Base-by-base conservation (phyloP, 2,888 invertebrate species). In the Exephanes ischioxanthus region DNA sequence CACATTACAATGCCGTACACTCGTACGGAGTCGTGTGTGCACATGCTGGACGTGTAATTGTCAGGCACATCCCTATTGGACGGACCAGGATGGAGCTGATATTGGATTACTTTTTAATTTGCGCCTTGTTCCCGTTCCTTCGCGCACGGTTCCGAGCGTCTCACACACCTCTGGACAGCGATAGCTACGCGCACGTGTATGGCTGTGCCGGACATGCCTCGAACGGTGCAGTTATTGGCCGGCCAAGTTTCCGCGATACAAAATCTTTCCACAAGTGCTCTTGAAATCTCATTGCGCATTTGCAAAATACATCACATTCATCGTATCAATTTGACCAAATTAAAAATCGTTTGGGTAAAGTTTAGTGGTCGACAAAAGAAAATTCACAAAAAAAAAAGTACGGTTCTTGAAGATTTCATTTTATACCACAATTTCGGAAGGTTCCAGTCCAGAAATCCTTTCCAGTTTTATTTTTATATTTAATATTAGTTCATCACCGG, bases 71-170 rank as follows among this genome's bases (percentile, higher is more conserved):
- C 87, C 86, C 86, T 82, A 87, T 84, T 86, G 85, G 86, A 85
- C 87, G 87, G 87, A 86, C 86, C 85, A 83, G 88, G 83, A 86
- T 84, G 89, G 80, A 87, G 86, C 87, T 89, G 89, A 91, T 90
- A 90, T 92, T 89, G 90, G 88, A 92, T 92, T 92, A 91, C 90
- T 92, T 92, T 92, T 92, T 92, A 92, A 92, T 92, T 92, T 86
- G 84, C 81, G 80, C 78, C 83, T 72, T 63, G 68, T 66, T 76
- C 81, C 53, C 72, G 75, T 85, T 66, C 71, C 55, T 58, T 61
- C 80, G 48, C 66, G 48, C 61, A 75, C 71, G 22, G n/a, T 4
- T 30, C 63, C 45, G 33, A 26, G 45, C 66, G 63, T 53, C 41
- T 30, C 45, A 68, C 45, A 68, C 22, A 66, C 53, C 22, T 63